Evolutionary conservation across 2,888 invertebrate genomes (phyloP).

Genomic region (Diachrysia chrysitis): DNA sequence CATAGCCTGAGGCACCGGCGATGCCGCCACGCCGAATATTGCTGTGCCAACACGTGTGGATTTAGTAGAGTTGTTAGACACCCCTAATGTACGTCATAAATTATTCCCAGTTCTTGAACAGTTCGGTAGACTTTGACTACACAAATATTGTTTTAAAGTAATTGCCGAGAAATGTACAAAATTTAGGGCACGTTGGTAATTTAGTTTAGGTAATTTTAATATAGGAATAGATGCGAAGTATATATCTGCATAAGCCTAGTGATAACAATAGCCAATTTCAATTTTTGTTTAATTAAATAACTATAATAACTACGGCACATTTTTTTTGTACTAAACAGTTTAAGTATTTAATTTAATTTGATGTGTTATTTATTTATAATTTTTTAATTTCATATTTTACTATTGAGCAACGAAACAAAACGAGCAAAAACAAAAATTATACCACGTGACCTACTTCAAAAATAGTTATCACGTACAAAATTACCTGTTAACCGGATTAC

Average conservation of each 20-base stretch:
- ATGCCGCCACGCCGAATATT: slow-evolving; percentile 83
- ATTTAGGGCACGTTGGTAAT: not conserved
- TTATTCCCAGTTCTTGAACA: slow-evolving; percentile 29
- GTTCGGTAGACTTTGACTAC: slow-evolving; percentile 20
- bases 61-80: slow-evolving; percentile 69
- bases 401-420: too few species aligned
- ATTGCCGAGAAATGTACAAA: not conserved
- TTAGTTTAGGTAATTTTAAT: not conserved
- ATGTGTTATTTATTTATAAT: too few species aligned
- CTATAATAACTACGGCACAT: too few species aligned
- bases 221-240: too few species aligned
- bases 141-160: slow-evolving; percentile 5
- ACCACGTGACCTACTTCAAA: too few species aligned
- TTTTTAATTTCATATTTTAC: too few species aligned
- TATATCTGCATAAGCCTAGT: too few species aligned
- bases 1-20: slow-evolving; percentile 84
- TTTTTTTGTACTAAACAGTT: too few species aligned
- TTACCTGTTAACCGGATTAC: not conserved
- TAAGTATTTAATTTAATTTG: too few species aligned
- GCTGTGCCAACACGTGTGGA: slow-evolving; percentile 85
- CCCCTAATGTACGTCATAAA: slow-evolving; percentile 43
- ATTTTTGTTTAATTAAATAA: too few species aligned
- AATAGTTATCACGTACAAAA: not conserved
- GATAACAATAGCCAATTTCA: too few species aligned
- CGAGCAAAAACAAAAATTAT: too few species aligned